Percentiles rank a stretch among this genome's conserved stretches.
These are phyloP conservation scores for Apoda limacodes DNA, from an alignment of 2,888 invertebrate species.

Conservation along the genomic window DNA sequence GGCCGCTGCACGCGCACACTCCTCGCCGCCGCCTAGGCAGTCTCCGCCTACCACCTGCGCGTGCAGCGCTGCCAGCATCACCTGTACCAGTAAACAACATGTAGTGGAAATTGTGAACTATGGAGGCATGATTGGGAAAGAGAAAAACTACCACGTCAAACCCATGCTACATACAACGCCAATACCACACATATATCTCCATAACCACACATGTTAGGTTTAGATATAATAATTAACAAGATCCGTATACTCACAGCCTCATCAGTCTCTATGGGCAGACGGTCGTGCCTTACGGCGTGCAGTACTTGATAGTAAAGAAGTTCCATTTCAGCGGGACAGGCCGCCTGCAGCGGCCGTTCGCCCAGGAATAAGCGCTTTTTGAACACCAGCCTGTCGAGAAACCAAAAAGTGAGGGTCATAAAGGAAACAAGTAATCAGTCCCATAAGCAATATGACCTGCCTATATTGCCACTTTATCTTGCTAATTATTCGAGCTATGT, in stretches of 20 bases:
- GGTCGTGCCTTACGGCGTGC: slow-evolving; percentile 89
- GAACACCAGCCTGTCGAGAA: slow-evolving; percentile 48
- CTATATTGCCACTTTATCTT: too few relatives aligned
- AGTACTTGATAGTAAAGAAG: slow-evolving; percentile 93
- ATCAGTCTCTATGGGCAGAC: slow-evolving; percentile 92
- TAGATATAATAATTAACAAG: neutral
- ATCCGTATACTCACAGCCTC: slow-evolving; percentile 81
- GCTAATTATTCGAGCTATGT: too few relatives aligned
- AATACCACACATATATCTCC: neutral
- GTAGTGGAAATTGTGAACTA: neutral
- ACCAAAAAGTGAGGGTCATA: too few relatives aligned
- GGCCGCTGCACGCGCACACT: slow-evolving; percentile 76
- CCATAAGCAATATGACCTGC: neutral
- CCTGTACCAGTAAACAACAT: too few relatives aligned
- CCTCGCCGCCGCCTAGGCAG: slow-evolving; percentile 74
- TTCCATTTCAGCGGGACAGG: slow-evolving; percentile 90
- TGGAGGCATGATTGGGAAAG: too few relatives aligned
- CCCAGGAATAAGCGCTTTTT: slow-evolving; percentile 61
- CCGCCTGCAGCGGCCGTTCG: slow-evolving; percentile 54
- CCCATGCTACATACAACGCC: too few relatives aligned
- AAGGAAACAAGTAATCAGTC: neutral
- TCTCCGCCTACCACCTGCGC: slow-evolving; percentile 93
- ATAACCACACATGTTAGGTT: neutral
- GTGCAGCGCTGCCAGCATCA: slow-evolving; percentile 94
- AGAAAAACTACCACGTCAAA: too few relatives aligned